Evolutionary conservation across 2,888 invertebrate genomes (phyloP).

Genomic region (Neoscelio sp.): DNA sequence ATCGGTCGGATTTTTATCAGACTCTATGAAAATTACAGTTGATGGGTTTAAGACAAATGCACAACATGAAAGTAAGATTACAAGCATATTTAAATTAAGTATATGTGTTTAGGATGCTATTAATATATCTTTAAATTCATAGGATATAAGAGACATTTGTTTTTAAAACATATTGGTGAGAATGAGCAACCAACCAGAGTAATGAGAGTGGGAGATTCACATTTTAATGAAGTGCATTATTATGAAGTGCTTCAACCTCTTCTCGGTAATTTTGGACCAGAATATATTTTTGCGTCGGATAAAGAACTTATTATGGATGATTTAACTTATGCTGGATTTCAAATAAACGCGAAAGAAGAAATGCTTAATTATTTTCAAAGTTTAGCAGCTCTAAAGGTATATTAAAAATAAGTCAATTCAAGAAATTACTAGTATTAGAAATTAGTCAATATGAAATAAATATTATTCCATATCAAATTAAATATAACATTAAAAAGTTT

Average conservation of each 20-base stretch:
- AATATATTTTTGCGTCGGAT: neutral
- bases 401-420: neutral
- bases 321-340: slow-evolving; percentile 11
- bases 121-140: neutral
- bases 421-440: no score
- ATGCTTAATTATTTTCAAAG: slow-evolving; percentile 10
- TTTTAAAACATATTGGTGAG: slow-evolving; percentile 2
- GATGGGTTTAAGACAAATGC: no score
- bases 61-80: no score
- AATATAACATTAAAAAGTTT: no score
- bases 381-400: slow-evolving; percentile 15
- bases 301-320: slow-evolving; percentile 24
- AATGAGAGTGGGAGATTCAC: neutral
- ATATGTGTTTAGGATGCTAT: no score
- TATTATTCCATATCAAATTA: no score
- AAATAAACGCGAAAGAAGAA: neutral
- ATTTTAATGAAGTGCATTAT: slow-evolving; percentile 24
- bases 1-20: no score
- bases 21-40: no score
- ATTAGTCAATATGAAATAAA: no score
- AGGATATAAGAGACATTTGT: slow-evolving; percentile 11
- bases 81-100: no score
- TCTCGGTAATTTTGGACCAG: slow-evolving; percentile 27
- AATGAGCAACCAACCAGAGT: neutral
- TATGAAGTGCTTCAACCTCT: neutral